phyloP scores from a whole-genome alignment of 2,888 invertebrate genomes.

The Melinaea menophilus region DNA sequence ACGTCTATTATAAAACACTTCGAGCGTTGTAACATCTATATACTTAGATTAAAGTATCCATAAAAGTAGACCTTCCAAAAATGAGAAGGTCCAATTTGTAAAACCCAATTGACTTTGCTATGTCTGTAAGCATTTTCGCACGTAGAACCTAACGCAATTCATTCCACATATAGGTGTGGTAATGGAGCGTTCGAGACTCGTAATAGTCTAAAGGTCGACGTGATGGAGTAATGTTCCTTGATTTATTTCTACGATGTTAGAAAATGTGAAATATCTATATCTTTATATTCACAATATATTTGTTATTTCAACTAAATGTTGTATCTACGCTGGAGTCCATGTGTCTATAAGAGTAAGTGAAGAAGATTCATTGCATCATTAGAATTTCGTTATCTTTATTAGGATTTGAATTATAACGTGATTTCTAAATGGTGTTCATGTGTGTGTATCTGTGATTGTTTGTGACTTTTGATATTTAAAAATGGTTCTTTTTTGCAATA shows the following conservation, averaged over 20 bases:
- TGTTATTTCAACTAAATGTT: not conserved
- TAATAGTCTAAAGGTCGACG: slow-evolving; percentile 29
- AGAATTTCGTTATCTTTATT: too few relatives aligned
- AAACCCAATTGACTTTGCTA: slow-evolving; percentile 11
- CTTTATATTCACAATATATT: not conserved
- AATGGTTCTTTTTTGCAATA: too few relatives aligned
- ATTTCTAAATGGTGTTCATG: too few relatives aligned
- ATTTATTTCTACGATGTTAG: slow-evolving; percentile 31
- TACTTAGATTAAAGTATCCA: not conserved
- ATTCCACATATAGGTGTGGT: slow-evolving; percentile 31
- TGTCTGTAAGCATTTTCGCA: slow-evolving; percentile 17
- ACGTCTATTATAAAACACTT: not conserved
- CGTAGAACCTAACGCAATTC: slow-evolving; percentile 30
- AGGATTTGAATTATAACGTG: too few relatives aligned
- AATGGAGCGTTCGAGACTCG: slow-evolving; percentile 27
- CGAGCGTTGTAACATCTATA: not conserved
- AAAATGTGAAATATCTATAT: slow-evolving; percentile 10
- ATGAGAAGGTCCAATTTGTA: slow-evolving; percentile 19
- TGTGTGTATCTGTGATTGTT: too few relatives aligned
- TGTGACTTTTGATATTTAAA: too few relatives aligned
- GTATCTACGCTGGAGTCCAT: too few relatives aligned
- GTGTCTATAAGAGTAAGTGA: too few relatives aligned
- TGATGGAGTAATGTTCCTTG: slow-evolving; percentile 28
- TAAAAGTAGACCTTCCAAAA: slow-evolving; percentile 8
- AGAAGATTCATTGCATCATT: too few relatives aligned